These are phyloP conservation scores for Synaphobranchus kaupii DNA, from an alignment of 2,797 vertebrate species.

Conservation along the genomic window DNA sequence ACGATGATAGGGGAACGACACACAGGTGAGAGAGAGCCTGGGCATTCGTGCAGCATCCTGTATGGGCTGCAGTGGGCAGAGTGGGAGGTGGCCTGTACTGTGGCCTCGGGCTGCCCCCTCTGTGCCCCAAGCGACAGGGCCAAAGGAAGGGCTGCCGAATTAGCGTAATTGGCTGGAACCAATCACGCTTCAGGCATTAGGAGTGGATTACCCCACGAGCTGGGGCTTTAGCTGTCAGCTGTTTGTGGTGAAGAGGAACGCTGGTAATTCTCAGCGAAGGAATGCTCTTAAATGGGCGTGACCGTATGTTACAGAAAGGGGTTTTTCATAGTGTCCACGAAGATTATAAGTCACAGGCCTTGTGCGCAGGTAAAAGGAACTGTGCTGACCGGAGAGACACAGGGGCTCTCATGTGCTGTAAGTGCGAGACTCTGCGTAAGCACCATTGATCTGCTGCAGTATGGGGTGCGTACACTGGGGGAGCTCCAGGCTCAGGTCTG, in stretches of 20 bases:
- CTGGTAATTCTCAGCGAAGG: constrained; percentile 37
- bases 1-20: not conserved
- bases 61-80: not conserved
- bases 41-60: not conserved
- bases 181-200: constrained; percentile 61
- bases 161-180: constrained; percentile 60
- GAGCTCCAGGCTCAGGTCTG: not conserved
- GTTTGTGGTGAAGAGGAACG: constrained; percentile 53
- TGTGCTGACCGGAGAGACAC: too few relatives aligned
- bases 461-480: not conserved
- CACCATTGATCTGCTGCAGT: not conserved
- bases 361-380: not conserved
- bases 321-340: not conserved
- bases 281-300: constrained; percentile 1
- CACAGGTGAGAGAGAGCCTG: not conserved
- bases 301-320: not conserved
- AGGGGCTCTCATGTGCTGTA: not conserved
- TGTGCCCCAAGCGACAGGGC: constrained; percentile 22
- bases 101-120: too few relatives aligned
- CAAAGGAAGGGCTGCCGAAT: constrained; percentile 40
- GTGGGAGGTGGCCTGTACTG: not conserved
- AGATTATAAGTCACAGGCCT: not conserved
- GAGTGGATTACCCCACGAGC: constrained; percentile 64
- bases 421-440: not conserved
- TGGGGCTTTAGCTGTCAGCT: constrained; percentile 60